Percentiles rank a stretch among this genome's conserved stretches.
These are phyloP conservation scores for Discoglossus pictus DNA, from an alignment of 2,797 vertebrate species.

Conservation along the genomic window DNA sequence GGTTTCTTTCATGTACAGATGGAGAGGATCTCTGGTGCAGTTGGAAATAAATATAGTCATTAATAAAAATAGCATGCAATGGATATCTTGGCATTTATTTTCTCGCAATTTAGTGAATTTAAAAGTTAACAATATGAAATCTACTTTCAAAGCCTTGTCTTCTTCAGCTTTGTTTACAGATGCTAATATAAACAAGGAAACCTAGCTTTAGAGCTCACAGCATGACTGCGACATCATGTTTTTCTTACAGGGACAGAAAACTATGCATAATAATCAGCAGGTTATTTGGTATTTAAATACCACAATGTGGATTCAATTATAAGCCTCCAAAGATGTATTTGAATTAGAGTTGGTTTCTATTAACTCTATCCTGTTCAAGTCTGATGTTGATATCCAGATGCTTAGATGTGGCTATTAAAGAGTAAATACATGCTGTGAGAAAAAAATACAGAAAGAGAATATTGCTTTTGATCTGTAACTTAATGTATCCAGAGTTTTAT, in stretches of 20 bases:
- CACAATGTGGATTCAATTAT: slow-evolving; percentile 67
- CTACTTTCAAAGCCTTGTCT: slow-evolving; percentile 64
- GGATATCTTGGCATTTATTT: slow-evolving; percentile 57
- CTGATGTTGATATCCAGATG: slow-evolving; percentile 43
- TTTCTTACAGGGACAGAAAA: slow-evolving; percentile 74
- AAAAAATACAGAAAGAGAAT: neutral
- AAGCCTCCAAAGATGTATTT: slow-evolving; percentile 62
- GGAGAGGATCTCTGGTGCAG: slow-evolving; percentile 11
- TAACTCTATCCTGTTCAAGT: slow-evolving; percentile 54
- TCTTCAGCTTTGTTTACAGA: slow-evolving; percentile 71
- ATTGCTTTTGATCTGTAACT: neutral
- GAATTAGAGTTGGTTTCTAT: slow-evolving; percentile 57
- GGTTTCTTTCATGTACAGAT: slow-evolving; percentile 20
- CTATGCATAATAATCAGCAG: slow-evolving; percentile 74
- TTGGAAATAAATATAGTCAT: slow-evolving; percentile 25
- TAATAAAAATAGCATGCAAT: slow-evolving; percentile 54
- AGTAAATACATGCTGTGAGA: neutral
- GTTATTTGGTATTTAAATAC: slow-evolving; percentile 72
- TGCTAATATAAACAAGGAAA: slow-evolving; percentile 74
- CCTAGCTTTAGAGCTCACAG: slow-evolving; percentile 65
- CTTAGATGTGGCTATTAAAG: slow-evolving; percentile 26
- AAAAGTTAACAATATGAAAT: slow-evolving; percentile 65
- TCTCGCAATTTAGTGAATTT: slow-evolving; percentile 50
- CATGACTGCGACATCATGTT: slow-evolving; percentile 69
- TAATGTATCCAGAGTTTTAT: no score